These are phyloP conservation scores for Xylocopa sonorina DNA, from an alignment of 1,140 invertebrate genomes.

Conservation along the genomic window DNA sequence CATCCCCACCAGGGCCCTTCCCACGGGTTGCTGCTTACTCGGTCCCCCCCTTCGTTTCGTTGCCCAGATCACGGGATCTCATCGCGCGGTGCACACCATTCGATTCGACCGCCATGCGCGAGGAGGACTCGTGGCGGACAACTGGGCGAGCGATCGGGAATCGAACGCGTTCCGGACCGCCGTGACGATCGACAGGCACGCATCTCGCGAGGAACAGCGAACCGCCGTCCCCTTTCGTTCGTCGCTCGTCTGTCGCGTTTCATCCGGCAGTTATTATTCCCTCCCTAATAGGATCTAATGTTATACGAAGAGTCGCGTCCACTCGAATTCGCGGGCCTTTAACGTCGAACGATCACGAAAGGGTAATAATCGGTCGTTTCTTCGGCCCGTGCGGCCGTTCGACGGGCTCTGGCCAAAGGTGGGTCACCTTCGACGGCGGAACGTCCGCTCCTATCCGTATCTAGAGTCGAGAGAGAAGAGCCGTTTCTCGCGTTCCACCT, in stretches of 20 bases:
- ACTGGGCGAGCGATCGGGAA: no score
- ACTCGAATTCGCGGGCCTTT: slow-evolving; percentile 78
- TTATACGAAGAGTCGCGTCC: slow-evolving; percentile 77
- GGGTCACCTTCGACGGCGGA: no score
- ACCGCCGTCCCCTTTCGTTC: slow-evolving; percentile 72
- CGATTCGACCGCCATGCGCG: no score
- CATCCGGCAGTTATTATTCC: slow-evolving; percentile 78
- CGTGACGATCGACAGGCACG: no score
- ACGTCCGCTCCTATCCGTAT: no score
- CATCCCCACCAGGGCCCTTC: background rate
- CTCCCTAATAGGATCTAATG: slow-evolving; percentile 80
- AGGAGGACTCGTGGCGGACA: no score
- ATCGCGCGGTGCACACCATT: no score
- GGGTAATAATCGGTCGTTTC: slow-evolving; percentile 23
- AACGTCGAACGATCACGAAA: slow-evolving; percentile 79
- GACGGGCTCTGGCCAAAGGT: no score
- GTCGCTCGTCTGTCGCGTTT: slow-evolving; percentile 78
- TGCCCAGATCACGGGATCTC: background rate
- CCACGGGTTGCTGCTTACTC: background rate
- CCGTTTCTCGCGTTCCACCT: slow-evolving; percentile 61
- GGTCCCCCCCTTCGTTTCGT: background rate
- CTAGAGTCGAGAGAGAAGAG: no score
- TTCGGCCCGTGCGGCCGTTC: no score
- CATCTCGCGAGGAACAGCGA: no score
- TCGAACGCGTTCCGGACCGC: no score